Percentiles rank a stretch among this genome's conserved stretches.
Evolutionary conservation across 2,797 vertebrate genomes (phyloP).

Genomic region (Heliangelus exortis): DNA sequence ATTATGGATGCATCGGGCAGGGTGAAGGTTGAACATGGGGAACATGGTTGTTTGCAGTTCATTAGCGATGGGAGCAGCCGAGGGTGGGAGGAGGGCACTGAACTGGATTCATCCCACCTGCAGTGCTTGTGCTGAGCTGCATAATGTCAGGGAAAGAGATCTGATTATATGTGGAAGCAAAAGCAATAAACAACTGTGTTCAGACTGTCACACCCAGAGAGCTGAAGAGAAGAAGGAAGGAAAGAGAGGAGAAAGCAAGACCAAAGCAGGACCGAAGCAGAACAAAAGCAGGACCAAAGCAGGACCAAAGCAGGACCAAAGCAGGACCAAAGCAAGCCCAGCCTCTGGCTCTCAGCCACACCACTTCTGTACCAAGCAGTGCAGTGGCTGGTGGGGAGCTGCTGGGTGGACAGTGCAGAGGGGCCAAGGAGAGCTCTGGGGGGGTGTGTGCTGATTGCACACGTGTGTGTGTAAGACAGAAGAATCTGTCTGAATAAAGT

Average conservation of each 20-base stretch:
- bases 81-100: slow-evolving; percentile 53
- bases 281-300: no score
- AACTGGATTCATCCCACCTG: slow-evolving; percentile 62
- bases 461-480: accelerated
- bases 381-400: not conserved
- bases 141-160: slow-evolving; percentile 47
- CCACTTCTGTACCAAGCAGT: not conserved
- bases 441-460: not conserved
- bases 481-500: accelerated
- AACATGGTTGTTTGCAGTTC: slow-evolving; percentile 70
- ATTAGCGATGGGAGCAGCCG: slow-evolving; percentile 59
- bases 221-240: not conserved
- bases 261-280: not conserved
- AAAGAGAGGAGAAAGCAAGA: not conserved
- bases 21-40: slow-evolving; percentile 64
- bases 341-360: not conserved
- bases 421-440: not conserved
- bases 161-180: slow-evolving; percentile 49
- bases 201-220: not conserved
- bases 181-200: slow-evolving; percentile 15
- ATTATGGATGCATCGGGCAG: slow-evolving; percentile 53
- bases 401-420: not conserved
- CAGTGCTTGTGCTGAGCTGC: slow-evolving; percentile 48
- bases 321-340: not conserved
- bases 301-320: not conserved